Percentiles rank a stretch among this genome's conserved stretches.
Evolutionary conservation across 2,888 invertebrate species (phyloP).

Genomic region (Helicoverpa assulta): DNA sequence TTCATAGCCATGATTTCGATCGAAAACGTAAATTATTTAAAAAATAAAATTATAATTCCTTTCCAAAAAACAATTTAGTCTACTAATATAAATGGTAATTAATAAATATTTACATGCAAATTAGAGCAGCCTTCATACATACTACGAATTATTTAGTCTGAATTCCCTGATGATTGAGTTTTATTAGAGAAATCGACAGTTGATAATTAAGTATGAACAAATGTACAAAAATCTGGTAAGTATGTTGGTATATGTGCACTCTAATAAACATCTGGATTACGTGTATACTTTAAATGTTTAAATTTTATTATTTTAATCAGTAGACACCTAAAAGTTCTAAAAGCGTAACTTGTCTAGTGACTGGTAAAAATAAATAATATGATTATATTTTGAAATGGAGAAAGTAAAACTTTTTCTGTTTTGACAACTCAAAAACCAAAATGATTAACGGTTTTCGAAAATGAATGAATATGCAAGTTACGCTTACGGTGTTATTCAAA

Average conservation of each 20-base stretch:
- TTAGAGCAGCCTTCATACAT: slow-evolving; percentile 25
- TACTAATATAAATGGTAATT: slow-evolving; percentile 20
- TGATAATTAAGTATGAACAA: neutral
- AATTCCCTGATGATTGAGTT: slow-evolving; percentile 6
- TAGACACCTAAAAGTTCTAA: too few relatives aligned
- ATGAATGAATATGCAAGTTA: slow-evolving; percentile 39
- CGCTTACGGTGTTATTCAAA: slow-evolving; percentile 11
- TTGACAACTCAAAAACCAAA: slow-evolving; percentile 24
- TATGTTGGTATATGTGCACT: neutral
- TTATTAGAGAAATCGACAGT: neutral
- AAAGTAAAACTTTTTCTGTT: slow-evolving; percentile 23
- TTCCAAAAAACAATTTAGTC: neutral
- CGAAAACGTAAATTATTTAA: neutral
- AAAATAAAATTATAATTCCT: neutral
- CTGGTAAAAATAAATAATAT: slow-evolving; percentile 29
- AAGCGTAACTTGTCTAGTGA: neutral
- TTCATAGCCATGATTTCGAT: slow-evolving; percentile 24
- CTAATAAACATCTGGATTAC: neutral
- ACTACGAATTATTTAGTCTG: slow-evolving; percentile 4
- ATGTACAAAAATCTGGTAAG: neutral
- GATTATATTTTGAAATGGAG: slow-evolving; percentile 19
- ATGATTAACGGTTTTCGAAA: slow-evolving; percentile 28
- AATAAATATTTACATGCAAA: slow-evolving; percentile 29
- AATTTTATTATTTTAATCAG: too few relatives aligned
- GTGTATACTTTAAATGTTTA: too few relatives aligned